Conservation (phyloP, 2,888 invertebrate genomes). For the Empis livida region DNA sequence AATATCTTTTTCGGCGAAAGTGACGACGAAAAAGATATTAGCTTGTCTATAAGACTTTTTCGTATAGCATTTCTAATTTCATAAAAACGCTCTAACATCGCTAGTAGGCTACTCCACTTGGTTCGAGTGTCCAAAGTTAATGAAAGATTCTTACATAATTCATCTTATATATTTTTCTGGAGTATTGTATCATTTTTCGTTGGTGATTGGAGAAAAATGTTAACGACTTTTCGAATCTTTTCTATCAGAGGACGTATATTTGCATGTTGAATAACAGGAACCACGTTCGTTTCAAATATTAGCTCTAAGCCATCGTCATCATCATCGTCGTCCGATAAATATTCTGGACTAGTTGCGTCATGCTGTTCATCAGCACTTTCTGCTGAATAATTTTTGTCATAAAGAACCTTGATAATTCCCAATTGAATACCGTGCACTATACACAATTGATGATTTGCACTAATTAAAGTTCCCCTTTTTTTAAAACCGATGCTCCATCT, state of each 20-base stretch:
- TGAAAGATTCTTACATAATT: background rate
- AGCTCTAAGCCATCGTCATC: too few species aligned
- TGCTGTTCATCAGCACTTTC: constrained; percentile 51
- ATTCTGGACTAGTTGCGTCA: too few species aligned
- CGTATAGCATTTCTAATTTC: background rate
- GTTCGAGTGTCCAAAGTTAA: constrained; percentile 1
- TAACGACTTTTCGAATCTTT: too few species aligned
- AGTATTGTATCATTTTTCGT: too few species aligned
- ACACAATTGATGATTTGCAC: constrained; percentile 63
- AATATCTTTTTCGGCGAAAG: background rate
- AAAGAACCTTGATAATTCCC: constrained; percentile 75
- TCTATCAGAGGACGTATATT: too few species aligned
- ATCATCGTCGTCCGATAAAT: too few species aligned
- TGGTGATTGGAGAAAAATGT: too few species aligned
- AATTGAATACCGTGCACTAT: constrained; percentile 81
- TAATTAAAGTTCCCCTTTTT: background rate
- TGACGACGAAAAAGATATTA: too few species aligned
- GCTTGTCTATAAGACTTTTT: background rate
- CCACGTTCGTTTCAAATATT: too few species aligned
- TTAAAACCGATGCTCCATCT: background rate
- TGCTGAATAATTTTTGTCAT: constrained; percentile 55
- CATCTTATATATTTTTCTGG: background rate
- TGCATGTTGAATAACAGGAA: too few species aligned
- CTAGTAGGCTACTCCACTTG: background rate
- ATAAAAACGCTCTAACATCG: background rate